phyloP scores from a whole-genome alignment of 2,888 invertebrate species.

The Dendrolimus pini region DNA sequence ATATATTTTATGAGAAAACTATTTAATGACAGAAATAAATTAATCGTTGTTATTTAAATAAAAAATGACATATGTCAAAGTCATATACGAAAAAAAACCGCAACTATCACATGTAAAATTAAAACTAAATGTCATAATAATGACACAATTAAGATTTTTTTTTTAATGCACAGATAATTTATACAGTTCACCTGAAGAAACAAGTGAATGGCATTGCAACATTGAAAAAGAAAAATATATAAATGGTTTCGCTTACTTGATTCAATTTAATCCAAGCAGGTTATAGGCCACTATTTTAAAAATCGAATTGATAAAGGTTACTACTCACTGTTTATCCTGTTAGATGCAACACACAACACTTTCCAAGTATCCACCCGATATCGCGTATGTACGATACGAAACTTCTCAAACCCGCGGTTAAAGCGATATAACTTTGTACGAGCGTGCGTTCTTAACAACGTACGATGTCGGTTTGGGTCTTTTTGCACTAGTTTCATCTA shows the following conservation, averaged over 20 bases:
- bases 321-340: constrained; percentile 50
- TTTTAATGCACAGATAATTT: too few species aligned
- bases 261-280: constrained; percentile 28
- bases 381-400: constrained; percentile 1
- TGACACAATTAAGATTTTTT: too few species aligned
- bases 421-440: constrained; percentile 7
- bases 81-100: too few species aligned
- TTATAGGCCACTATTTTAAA: constrained; percentile 12
- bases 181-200: background rate
- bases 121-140: too few species aligned
- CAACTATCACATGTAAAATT: too few species aligned
- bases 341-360: constrained; percentile 36
- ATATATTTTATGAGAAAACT: too few species aligned
- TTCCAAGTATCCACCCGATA: constrained; percentile 12
- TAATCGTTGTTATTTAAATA: too few species aligned
- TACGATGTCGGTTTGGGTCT: constrained; percentile 48
- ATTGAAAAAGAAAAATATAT: background rate
- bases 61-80: too few species aligned
- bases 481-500: constrained; percentile 41
- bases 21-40: too few species aligned
- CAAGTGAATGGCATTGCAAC: background rate
- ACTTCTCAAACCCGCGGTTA: background rate
- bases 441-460: constrained; percentile 47
- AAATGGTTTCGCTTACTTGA: constrained; percentile 27
- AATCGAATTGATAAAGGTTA: constrained; percentile 12